These are phyloP conservation scores for Phyllotreta striolata DNA, from an alignment of 2,888 invertebrate genomes.

Conservation along the genomic window DNA sequence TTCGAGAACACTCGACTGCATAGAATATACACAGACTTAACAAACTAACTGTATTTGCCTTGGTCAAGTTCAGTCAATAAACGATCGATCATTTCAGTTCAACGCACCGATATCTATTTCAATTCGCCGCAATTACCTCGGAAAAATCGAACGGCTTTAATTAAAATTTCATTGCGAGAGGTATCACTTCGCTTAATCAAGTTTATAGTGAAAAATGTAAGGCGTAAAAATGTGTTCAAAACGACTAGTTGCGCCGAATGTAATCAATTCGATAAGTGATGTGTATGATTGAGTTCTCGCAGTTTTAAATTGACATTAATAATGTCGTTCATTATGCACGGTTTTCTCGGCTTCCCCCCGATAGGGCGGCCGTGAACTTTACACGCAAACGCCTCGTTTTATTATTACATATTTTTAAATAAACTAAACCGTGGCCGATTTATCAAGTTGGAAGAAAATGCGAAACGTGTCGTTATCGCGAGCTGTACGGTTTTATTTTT, in stretches of 20 bases:
- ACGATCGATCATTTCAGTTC: conserved; percentile 31
- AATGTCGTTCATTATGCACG: conserved; percentile 13
- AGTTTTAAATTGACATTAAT: conserved; percentile 16
- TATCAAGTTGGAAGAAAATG: conserved; percentile 14
- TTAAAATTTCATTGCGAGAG: too few relatives aligned
- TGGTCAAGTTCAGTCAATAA: conserved; percentile 32
- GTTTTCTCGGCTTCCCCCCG: neutral
- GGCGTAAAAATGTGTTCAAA: too few relatives aligned
- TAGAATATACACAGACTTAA: conserved; percentile 16
- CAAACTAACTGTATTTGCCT: conserved; percentile 28
- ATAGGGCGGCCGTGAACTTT: conserved; percentile 9
- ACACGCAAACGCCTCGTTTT: conserved; percentile 17
- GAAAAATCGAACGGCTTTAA: too few relatives aligned
- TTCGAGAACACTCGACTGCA: conserved; percentile 29
- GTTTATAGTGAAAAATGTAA: too few relatives aligned
- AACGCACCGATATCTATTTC: conserved; percentile 26
- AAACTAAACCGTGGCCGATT: neutral
- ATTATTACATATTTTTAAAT: conserved; percentile 8
- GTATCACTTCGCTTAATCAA: too few relatives aligned
- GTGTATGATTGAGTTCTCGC: conserved; percentile 9
- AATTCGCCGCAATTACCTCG: neutral
- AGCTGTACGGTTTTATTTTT: too few relatives aligned
- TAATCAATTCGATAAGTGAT: too few relatives aligned
- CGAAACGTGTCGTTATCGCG: conserved; percentile 4
- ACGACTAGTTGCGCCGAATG: too few relatives aligned